Conservation (phyloP, 2,888 invertebrate genomes). For the Drosophila austrosaltans region DNA sequence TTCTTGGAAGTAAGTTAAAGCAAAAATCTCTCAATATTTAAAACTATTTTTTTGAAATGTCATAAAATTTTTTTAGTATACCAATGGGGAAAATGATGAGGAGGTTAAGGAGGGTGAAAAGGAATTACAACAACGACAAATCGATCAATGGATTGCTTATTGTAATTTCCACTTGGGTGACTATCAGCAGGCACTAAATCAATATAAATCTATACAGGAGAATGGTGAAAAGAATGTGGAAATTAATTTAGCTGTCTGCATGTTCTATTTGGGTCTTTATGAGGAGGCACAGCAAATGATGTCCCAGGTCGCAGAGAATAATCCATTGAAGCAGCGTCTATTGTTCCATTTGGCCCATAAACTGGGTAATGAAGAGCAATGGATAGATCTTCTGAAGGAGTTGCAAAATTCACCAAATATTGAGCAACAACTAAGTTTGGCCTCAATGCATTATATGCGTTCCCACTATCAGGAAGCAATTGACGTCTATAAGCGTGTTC, state of each 20-base stretch:
- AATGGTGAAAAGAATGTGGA: constrained; percentile 84
- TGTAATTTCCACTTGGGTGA: constrained; percentile 98
- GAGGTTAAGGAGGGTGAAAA: constrained; percentile 65
- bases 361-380: constrained; percentile 92
- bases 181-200: constrained; percentile 91
- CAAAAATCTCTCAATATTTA: neutral
- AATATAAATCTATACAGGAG: constrained; percentile 86
- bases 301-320: constrained; percentile 86
- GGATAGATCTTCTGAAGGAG: constrained; percentile 93
- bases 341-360: constrained; percentile 97
- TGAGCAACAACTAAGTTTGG: constrained; percentile 97
- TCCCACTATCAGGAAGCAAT: constrained; percentile 99
- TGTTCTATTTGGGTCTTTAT: constrained; percentile 93
- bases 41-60: neutral
- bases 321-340: constrained; percentile 89
- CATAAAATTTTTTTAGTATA: constrained; percentile 54
- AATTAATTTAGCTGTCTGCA: constrained; percentile 95
- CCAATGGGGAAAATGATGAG: constrained; percentile 55
- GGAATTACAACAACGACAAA: constrained; percentile 79
- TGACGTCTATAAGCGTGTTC: constrained; percentile 97
- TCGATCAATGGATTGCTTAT: constrained; percentile 95
- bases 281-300: constrained; percentile 87
- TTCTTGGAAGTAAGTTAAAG: constrained; percentile 90
- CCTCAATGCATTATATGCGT: constrained; percentile 97
- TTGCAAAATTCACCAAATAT: constrained; percentile 90